These are phyloP conservation scores for Aeoliscus strigatus DNA, from an alignment of 2,797 vertebrate genomes.

Conservation along the genomic window DNA sequence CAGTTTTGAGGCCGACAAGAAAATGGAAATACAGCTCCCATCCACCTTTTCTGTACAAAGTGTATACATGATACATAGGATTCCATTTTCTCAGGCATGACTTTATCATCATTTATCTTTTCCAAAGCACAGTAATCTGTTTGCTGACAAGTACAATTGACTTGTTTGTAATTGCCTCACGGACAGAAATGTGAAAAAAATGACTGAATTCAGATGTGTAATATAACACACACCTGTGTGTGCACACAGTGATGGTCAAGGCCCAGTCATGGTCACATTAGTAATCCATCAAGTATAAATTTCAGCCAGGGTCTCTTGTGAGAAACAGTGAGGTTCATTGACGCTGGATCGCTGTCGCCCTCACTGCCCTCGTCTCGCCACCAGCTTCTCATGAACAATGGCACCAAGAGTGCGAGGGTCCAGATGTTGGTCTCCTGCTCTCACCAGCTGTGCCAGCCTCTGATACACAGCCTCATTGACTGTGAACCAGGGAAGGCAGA, in stretches of 20 bases:
- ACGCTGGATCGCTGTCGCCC: conserved; percentile 66
- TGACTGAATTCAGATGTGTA: too few relatives aligned
- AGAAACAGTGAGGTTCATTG: conserved; percentile 62
- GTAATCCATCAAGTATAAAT: conserved; percentile 23
- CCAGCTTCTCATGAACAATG: conserved; percentile 69
- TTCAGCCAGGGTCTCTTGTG: conserved; percentile 23
- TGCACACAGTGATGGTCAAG: conserved; percentile 2
- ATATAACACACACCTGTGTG: too few relatives aligned
- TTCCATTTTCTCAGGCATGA: too few relatives aligned
- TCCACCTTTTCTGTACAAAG: too few relatives aligned
- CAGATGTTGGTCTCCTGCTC: conserved; percentile 68
- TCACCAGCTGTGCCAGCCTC: conserved; percentile 69
- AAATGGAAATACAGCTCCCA: too few relatives aligned
- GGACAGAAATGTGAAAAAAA: too few relatives aligned
- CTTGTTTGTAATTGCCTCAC: too few relatives aligned
- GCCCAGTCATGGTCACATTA: conserved; percentile 10
- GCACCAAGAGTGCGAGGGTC: conserved; percentile 57
- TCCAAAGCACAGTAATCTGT: too few relatives aligned
- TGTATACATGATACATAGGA: too few relatives aligned
- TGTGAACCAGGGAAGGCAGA: conserved; percentile 42
- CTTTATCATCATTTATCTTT: too few relatives aligned
- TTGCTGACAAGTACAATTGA: too few relatives aligned
- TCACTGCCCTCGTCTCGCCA: conserved; percentile 58
- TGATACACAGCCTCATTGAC: conserved; percentile 70
- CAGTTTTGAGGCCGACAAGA: too few relatives aligned